Evolutionary conservation across 1,140 invertebrate genomes (phyloP), one percentile per base, ranked within the genome.

Genomic region (Cydia splendana): DNA sequence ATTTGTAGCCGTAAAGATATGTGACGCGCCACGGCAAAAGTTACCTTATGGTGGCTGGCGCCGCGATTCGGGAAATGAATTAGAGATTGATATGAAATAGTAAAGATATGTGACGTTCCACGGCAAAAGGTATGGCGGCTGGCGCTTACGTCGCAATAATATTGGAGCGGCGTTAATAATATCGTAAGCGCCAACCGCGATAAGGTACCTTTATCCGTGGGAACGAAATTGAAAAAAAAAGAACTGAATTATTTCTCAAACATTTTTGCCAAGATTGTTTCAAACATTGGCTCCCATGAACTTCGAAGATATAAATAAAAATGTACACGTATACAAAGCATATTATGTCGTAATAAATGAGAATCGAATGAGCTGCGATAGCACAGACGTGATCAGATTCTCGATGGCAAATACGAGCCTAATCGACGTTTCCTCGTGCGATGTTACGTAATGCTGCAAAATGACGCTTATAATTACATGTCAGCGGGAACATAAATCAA

Each of bases 361-460:
- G 79, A 78, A 78, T 81, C 75, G 80, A 83, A 83, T 83, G 77
- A 83, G 77, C 76, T 74, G 77, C 74, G 67, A 81, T 83, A 78
- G 81, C 65, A 67, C 48, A 78, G 77, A 83, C 81, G 80, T 83
- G 80, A 81, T 81, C 77, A 53, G 81, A 76, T 73, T 83, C 74
- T 24, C 74, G 79, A 82, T 80, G 76, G 69, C 65, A 79, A 76
- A 82, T 80, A 77, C 77, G 80, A 80, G 67, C 74, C 53, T 28
- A 76, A 69, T 38, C 67, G 79, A 76, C 65, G 28, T 74, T 76
- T 75, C 38, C 65, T 73, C 74, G 78, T 65, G 45, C 42, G 65
- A 53, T 69, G 65, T 69, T 69, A 69, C 28, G 65, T 38, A 34
- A 69, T 69, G 30, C 28, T 69, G 65, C 65, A 69, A 69, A 30